Base-by-base conservation (phyloP, 30 jellyfish, hydroid and myxozoan species). In the Aurelia sp. region DNA sequence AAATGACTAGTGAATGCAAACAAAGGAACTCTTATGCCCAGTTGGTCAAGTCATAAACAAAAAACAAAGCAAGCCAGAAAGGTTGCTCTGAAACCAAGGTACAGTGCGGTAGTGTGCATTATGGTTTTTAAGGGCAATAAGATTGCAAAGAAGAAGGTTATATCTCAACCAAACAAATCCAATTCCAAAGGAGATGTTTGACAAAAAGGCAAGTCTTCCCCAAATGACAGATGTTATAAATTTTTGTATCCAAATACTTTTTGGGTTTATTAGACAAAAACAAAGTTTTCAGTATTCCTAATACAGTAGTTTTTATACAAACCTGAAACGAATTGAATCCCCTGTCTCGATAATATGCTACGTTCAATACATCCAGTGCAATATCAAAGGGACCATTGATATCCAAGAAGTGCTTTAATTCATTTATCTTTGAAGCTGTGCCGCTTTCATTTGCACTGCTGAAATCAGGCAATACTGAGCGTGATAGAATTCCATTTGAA, bases 301-400 rank as follows among this genome's bases (percentile, higher is more conserved):
- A n/a, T 4, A 40, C 10, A 0, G 8, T 40, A 8, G 10, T 8
- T 4, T 40, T 3, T 5, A 40, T 47, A 58, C 65, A 44, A 19
- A 87, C 96, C 91, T 87, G 96, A 59, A 87, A 78, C 8, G 96
- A 74, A 79, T 87, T 87, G 86, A 87, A 87, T 16, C 96, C 96
- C 67, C 84, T 77, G 67, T 87, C 83, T 67, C 74, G 18, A 13
- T 38, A 72, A 61, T 87, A 87, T 9, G 90, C 96, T 52, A 79
- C 76, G 60, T 87, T 87, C 13, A 87, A 82, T 1, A 78, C 88
- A 78, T 87, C 96, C 50, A 87, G 58, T 5, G 48, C 91, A 69
- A 72, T 41, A 62, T 87, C 96, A 87, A 66, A 87, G 3, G 96
- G 96, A 10, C 96, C 96, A 70, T 73, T 66, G 21, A 16, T 47